Conservation (phyloP, 2,113 vertebrate genomes). For the Copsychus sechellarum region DNA sequence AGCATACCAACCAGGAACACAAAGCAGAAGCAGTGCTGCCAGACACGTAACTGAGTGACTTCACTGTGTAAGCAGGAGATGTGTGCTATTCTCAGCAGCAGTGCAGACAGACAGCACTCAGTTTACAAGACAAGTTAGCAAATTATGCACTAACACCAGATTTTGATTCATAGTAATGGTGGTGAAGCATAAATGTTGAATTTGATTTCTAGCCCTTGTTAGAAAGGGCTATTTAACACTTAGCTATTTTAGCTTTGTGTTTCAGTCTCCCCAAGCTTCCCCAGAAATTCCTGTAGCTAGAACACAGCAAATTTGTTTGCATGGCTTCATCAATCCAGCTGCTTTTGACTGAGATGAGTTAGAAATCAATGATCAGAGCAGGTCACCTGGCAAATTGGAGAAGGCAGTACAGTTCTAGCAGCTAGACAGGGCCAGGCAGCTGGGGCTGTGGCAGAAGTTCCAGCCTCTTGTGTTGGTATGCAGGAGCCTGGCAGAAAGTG, state of each 20-base stretch:
- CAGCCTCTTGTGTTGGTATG: neutral
- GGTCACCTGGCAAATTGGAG: neutral
- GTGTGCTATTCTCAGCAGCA: conserved; percentile 39
- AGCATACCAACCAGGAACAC: neutral
- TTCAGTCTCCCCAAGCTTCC: neutral
- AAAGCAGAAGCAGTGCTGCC: conserved; percentile 30
- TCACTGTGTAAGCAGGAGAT: conserved; percentile 19
- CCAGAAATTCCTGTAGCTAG: neutral
- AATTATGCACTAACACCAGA: neutral
- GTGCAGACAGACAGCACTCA: neutral
- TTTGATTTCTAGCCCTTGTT: neutral
- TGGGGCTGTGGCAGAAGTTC: neutral
- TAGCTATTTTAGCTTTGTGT: neutral
- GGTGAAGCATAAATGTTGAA: neutral
- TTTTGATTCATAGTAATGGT: neutral
- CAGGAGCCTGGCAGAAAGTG: neutral
- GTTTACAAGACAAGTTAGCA: neutral
- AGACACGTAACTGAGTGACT: conserved; percentile 38
- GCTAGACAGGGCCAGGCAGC: neutral
- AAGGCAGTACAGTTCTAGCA: neutral
- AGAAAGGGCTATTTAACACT: neutral
- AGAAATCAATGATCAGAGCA: neutral
- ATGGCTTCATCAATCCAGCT: neutral
- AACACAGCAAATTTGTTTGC: neutral
- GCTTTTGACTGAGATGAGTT: neutral